phyloP scores from a whole-genome alignment of 2,797 vertebrate species.

The Hippocampus kuda region DNA sequence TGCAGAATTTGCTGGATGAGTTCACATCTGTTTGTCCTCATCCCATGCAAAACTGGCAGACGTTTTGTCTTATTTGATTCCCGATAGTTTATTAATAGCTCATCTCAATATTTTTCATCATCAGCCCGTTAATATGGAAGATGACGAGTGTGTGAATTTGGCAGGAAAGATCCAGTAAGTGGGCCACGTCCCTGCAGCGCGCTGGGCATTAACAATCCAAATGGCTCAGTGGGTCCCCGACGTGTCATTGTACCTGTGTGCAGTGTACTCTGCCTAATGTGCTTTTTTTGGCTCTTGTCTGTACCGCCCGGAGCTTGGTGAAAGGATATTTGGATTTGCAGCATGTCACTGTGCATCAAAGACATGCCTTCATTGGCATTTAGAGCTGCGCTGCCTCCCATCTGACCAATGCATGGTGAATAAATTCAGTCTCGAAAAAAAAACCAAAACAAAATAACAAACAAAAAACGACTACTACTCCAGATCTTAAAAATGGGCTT shows the following conservation, averaged over 20 bases:
- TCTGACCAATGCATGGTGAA: background rate
- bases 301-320: slow-evolving; percentile 15
- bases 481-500: background rate
- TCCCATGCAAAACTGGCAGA: background rate
- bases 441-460: background rate
- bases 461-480: background rate
- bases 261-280: slow-evolving; percentile 16
- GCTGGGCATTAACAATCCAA: slow-evolving; percentile 6
- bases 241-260: slow-evolving; percentile 9
- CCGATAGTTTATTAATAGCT: background rate
- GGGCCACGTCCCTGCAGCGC: slow-evolving; percentile 3
- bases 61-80: background rate
- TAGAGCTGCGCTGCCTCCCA: background rate
- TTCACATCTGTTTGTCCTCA: background rate
- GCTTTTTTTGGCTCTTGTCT: slow-evolving; percentile 11
- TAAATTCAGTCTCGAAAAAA: background rate
- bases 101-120: background rate
- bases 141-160: background rate
- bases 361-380: slow-evolving; percentile 4
- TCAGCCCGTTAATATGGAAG: background rate
- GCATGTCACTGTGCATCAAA: slow-evolving; percentile 10
- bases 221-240: slow-evolving; percentile 5
- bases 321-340: slow-evolving; percentile 11
- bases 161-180: slow-evolving; percentile 1
- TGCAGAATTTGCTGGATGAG: background rate